Evolutionary conservation across 2,888 invertebrate genomes (phyloP).

Genomic region (Drosophila picticornis): DNA sequence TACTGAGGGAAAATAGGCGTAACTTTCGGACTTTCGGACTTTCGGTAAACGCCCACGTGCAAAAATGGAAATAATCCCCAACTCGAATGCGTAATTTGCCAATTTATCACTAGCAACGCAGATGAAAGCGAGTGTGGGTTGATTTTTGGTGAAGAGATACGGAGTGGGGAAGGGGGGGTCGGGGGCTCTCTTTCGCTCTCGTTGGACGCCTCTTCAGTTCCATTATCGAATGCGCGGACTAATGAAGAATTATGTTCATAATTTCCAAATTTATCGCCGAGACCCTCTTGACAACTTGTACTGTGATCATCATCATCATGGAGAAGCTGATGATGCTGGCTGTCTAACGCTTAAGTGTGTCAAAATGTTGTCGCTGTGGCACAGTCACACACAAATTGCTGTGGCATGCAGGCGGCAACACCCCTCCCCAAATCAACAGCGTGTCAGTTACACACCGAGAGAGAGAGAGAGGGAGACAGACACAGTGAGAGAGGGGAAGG

Average conservation of each 20-base stretch:
- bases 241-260: conserved; percentile 82
- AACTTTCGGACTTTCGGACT: conserved; percentile 36
- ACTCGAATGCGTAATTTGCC: conserved; percentile 75
- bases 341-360: conserved; percentile 80
- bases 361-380: conserved; percentile 73
- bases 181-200: conserved; percentile 40
- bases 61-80: conserved; percentile 65
- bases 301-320: conserved; percentile 33
- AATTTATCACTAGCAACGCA: conserved; percentile 67
- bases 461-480: not conserved
- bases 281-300: conserved; percentile 53
- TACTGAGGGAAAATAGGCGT: conserved; percentile 36
- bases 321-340: conserved; percentile 64
- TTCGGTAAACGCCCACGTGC: conserved; percentile 68
- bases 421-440: conserved; percentile 32
- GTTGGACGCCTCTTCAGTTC: conserved; percentile 55
- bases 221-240: conserved; percentile 74
- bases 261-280: conserved; percentile 78
- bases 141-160: conserved; percentile 19
- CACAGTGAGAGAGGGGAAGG: conserved; percentile 14
- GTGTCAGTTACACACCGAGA: conserved; percentile 61
- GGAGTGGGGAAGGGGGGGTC: not conserved
- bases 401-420: conserved; percentile 67
- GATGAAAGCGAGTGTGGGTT: conserved; percentile 60
- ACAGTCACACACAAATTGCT: conserved; percentile 58